Percentiles rank a stretch among this genome's conserved stretches.
These are phyloP conservation scores for Trichonephila clavipes DNA, from an alignment of 1,140 invertebrate genomes.

Conservation along the genomic window DNA sequence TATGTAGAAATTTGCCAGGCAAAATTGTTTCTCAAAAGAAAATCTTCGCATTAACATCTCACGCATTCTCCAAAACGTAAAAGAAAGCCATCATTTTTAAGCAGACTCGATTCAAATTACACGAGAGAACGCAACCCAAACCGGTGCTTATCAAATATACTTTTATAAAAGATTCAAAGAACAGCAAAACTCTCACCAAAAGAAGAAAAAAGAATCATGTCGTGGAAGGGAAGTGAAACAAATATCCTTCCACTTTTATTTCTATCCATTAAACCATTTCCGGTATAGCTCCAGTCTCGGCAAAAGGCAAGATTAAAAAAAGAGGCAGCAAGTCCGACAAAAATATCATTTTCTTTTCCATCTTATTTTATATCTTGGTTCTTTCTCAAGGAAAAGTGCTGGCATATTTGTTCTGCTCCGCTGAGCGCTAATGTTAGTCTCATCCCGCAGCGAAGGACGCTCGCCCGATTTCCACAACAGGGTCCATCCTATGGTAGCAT, in stretches of 20 bases:
- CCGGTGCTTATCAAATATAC: no score
- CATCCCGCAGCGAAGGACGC: constrained; percentile 60
- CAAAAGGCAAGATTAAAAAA: not conserved
- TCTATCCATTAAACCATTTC: constrained; percentile 74
- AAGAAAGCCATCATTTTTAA: no score
- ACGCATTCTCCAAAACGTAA: no score
- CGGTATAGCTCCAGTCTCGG: constrained; percentile 46
- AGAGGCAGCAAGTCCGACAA: constrained; percentile 31
- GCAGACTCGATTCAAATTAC: no score
- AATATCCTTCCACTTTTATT: not conserved
- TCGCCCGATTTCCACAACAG: constrained; percentile 35
- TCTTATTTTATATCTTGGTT: constrained; percentile 37
- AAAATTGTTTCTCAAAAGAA: no score
- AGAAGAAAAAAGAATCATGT: not conserved
- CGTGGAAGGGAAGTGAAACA: not conserved
- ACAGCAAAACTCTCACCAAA: not conserved
- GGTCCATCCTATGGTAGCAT: not conserved
- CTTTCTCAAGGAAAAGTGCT: constrained; percentile 71
- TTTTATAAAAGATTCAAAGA: no score
- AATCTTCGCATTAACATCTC: no score
- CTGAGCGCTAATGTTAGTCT: constrained; percentile 57
- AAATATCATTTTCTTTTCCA: constrained; percentile 46
- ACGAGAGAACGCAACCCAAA: no score
- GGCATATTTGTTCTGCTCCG: constrained; percentile 75
- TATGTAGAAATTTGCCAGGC: no score